Percentiles rank a stretch among this genome's conserved stretches.
Evolutionary conservation across 92 coral and sea anemone genomes (phyloP).

Genomic region (Metridium senile): DNA sequence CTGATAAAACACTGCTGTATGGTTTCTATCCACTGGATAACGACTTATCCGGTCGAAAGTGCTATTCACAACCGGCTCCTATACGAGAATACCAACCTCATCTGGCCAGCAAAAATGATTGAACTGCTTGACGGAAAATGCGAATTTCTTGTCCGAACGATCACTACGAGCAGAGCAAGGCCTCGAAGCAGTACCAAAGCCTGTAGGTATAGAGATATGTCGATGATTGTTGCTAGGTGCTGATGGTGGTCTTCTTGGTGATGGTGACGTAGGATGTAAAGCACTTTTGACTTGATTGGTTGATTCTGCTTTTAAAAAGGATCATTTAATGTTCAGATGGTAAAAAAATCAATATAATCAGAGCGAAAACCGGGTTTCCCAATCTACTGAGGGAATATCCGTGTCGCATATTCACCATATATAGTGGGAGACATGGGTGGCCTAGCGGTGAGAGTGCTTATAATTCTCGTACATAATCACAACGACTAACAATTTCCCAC

Average conservation of each 20-base stretch:
- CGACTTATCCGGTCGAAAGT: no score
- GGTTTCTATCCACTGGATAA: no score
- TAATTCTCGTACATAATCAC: no score
- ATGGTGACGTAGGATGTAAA: constrained; percentile 71
- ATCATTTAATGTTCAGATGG: neutral
- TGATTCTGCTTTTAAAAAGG: neutral
- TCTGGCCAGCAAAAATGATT: constrained; percentile 95
- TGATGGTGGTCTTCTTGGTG: constrained; percentile 52
- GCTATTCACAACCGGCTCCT: no score
- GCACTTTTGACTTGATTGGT: constrained; percentile 8
- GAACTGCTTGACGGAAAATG: constrained; percentile 83
- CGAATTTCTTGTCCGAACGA: constrained; percentile 43
- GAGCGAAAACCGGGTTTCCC: no score
- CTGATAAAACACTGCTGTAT: no score
- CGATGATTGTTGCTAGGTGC: constrained; percentile 53
- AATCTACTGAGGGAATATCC: no score
- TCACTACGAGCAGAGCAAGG: constrained; percentile 83
- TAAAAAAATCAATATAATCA: neutral
- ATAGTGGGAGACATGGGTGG: no score
- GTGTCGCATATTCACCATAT: no score
- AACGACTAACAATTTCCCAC: neutral
- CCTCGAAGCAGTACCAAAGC: constrained; percentile 68
- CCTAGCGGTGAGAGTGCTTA: no score
- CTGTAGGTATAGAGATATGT: constrained; percentile 78
- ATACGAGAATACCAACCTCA: constrained; percentile 73